A percentile compares a stretch with the other conserved stretches of the same genome.
Evolutionary conservation across 2,113 vertebrate genomes (phyloP).

Genomic region (Hippocampus barbouri): DNA sequence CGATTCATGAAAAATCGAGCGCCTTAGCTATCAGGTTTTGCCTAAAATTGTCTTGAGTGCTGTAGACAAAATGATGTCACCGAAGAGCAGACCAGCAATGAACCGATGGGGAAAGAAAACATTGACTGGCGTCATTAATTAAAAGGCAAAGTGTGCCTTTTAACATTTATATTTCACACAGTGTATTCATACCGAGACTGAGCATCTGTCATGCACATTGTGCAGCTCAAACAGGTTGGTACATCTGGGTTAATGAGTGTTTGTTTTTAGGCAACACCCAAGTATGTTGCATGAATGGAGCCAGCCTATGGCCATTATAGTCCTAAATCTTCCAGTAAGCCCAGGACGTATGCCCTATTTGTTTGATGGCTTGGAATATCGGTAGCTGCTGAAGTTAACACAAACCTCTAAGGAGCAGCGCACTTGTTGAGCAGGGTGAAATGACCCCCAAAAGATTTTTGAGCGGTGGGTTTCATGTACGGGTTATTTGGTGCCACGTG

Average conservation of each 20-base stretch:
- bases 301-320: slow-evolving; percentile 50
- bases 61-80: too few relatives aligned
- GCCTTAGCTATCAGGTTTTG: too few relatives aligned
- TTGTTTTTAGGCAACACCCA: slow-evolving; percentile 68
- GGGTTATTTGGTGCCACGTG: not conserved
- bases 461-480: not conserved
- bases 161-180: not conserved
- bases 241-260: slow-evolving; percentile 61
- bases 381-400: slow-evolving; percentile 52
- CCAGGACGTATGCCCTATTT: slow-evolving; percentile 54
- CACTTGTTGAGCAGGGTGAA: not conserved
- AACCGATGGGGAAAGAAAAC: too few relatives aligned
- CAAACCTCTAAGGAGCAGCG: slow-evolving; percentile 5
- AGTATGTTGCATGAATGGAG: slow-evolving; percentile 47
- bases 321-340: slow-evolving; percentile 38
- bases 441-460: too few relatives aligned
- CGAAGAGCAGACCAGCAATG: too few relatives aligned
- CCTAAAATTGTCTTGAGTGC: too few relatives aligned
- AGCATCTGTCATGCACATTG: slow-evolving; percentile 39
- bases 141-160: too few relatives aligned
- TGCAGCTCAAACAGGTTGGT: slow-evolving; percentile 40
- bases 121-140: too few relatives aligned
- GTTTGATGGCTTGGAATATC: slow-evolving; percentile 43
- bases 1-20: too few relatives aligned
- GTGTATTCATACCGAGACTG: slow-evolving; percentile 4